Evolutionary conservation across 2,888 invertebrate species (phyloP).

Genomic region (Beris morrisii): DNA sequence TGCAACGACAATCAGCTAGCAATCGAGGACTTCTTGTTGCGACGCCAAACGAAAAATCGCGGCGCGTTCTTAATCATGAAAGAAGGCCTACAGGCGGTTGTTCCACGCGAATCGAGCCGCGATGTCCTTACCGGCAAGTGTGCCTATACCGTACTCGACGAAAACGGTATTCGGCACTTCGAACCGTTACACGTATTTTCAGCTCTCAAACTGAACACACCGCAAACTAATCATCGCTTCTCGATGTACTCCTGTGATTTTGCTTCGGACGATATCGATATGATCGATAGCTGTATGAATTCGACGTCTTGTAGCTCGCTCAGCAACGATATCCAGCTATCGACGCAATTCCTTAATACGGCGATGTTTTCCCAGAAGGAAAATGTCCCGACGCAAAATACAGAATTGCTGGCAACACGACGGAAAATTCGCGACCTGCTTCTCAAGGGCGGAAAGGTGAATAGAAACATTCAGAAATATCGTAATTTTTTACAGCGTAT

Average conservation of each 20-base stretch:
- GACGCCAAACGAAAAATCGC: conserved; percentile 59
- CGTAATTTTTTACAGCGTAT: conserved; percentile 37
- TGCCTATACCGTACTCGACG: conserved; percentile 75
- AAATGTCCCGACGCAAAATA: conserved; percentile 30
- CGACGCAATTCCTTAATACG: conserved; percentile 12
- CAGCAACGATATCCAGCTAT: conserved; percentile 10
- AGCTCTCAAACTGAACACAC: conserved; percentile 68
- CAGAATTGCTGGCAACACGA: conserved; percentile 33
- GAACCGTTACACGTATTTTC: conserved; percentile 76
- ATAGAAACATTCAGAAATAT: conserved; percentile 38
- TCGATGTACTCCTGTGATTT: conserved; percentile 68
- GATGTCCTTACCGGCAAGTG: conserved; percentile 74
- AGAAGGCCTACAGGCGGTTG: conserved; percentile 72
- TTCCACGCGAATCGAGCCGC: conserved; percentile 74
- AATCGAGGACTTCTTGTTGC: conserved; percentile 72
- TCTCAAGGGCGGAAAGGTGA: conserved; percentile 35
- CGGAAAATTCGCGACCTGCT: conserved; percentile 36
- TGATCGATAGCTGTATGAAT: conserved; percentile 11
- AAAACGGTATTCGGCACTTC: conserved; percentile 73
- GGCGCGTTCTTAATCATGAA: conserved; percentile 70
- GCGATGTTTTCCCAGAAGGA: conserved; percentile 23
- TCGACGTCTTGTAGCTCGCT: conserved; percentile 29
- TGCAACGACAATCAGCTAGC: conserved; percentile 72
- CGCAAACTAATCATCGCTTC: conserved; percentile 63
- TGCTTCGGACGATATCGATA: conserved; percentile 41